Conservation (phyloP, 2,113 vertebrate genomes). For the Leucopsar rothschildi region DNA sequence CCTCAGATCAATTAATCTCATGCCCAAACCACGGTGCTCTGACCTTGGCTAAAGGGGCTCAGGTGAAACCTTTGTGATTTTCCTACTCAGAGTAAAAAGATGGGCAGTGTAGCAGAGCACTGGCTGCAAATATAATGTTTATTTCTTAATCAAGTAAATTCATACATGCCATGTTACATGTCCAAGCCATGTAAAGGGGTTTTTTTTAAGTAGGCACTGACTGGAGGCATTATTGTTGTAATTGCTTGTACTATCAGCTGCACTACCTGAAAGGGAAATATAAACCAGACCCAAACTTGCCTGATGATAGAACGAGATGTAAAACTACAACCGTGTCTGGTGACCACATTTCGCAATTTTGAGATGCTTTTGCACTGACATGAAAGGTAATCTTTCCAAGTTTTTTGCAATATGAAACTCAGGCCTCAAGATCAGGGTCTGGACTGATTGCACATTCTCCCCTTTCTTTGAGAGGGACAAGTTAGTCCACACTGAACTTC, state of each 20-base stretch:
- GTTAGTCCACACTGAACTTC: not conserved
- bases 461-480: not conserved
- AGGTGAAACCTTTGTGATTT: not conserved
- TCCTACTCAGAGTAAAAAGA: not conserved
- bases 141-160: not conserved
- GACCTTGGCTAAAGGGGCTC: not conserved
- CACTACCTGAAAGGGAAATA: constrained; percentile 44
- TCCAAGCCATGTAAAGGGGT: not conserved
- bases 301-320: not conserved
- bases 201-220: not conserved
- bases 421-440: not conserved
- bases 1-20: not conserved
- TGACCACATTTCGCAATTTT: constrained; percentile 50
- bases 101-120: not conserved
- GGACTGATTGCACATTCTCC: not conserved
- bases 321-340: constrained; percentile 3
- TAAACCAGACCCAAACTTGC: constrained; percentile 2
- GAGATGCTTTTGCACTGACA: constrained; percentile 25
- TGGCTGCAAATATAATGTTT: not conserved
- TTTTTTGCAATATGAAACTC: constrained; percentile 20
- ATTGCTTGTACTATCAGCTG: not conserved
- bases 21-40: not conserved
- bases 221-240: not conserved
- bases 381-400: constrained; percentile 37
- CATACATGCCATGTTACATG: rapidly evolving